Conservation (phyloP, 1,140 invertebrate genomes). For the Nomia melanderi region DNA sequence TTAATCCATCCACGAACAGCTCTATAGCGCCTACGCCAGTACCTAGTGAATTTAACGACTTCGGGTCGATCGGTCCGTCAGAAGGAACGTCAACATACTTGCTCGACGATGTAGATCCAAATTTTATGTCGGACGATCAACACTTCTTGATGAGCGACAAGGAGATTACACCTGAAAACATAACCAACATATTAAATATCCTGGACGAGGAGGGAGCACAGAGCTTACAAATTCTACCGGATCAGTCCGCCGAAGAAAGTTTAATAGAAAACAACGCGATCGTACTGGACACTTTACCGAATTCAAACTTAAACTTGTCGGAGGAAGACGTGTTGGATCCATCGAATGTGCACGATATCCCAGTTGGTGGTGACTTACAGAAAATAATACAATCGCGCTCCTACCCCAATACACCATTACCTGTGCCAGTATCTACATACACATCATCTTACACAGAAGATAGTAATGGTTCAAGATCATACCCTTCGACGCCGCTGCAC, state of each 20-base stretch:
- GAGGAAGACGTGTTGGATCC: slow-evolving; percentile 66
- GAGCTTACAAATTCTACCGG: slow-evolving; percentile 68
- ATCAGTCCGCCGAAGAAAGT: slow-evolving; percentile 65
- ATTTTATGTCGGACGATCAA: slow-evolving; percentile 74
- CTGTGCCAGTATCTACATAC: slow-evolving; percentile 63
- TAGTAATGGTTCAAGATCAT: slow-evolving; percentile 76
- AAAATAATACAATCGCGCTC: slow-evolving; percentile 77
- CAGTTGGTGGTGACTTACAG: slow-evolving; percentile 50
- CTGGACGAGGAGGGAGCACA: slow-evolving; percentile 72
- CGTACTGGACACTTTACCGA: slow-evolving; percentile 65
- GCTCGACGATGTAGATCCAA: slow-evolving; percentile 73
- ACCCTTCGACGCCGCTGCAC: slow-evolving; percentile 77
- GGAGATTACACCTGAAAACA: slow-evolving; percentile 77
- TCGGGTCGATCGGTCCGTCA: slow-evolving; percentile 82
- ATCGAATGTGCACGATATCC: slow-evolving; percentile 58
- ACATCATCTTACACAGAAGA: slow-evolving; percentile 69
- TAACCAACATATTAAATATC: slow-evolving; percentile 77
- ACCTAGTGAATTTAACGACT: slow-evolving; percentile 86
- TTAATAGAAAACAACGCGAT: slow-evolving; percentile 61
- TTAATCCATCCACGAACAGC: slow-evolving; percentile 82
- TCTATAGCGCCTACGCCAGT: slow-evolving; percentile 87
- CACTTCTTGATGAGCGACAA: slow-evolving; percentile 76
- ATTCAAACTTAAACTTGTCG: slow-evolving; percentile 63
- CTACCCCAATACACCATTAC: slow-evolving; percentile 79
- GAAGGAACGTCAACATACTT: slow-evolving; percentile 79